Conservation (phyloP, 2,888 invertebrate species). For the Pollenia griseotomentosa region DNA sequence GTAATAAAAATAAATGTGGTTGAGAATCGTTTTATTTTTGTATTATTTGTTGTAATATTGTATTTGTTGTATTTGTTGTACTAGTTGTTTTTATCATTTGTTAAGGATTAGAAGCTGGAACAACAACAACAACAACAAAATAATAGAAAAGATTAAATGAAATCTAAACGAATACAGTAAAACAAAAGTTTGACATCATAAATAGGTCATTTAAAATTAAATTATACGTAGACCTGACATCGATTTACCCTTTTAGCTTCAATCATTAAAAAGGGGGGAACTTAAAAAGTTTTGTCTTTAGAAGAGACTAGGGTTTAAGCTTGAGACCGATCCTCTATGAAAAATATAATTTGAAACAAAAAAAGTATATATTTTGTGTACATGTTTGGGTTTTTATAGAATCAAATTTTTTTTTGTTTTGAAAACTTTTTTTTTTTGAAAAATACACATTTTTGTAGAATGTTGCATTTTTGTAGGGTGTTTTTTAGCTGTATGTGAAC, state of each 20-base stretch:
- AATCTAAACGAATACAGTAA: conserved; percentile 17
- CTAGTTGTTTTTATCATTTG: conserved; percentile 52
- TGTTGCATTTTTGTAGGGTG: too few species aligned
- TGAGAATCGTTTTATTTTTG: conserved; percentile 68
- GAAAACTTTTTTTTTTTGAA: too few species aligned
- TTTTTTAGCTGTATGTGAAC: too few species aligned
- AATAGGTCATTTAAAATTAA: conserved; percentile 34
- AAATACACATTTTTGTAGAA: too few species aligned
- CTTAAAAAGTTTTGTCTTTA: background rate
- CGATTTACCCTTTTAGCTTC: background rate
- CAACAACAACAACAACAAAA: background rate
- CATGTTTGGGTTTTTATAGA: too few species aligned
- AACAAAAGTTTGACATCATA: conserved; percentile 34
- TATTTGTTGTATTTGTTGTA: background rate
- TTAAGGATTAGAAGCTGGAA: conserved; percentile 48
- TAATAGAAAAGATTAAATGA: conserved; percentile 16
- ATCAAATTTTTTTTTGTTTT: too few species aligned
- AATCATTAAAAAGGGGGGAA: background rate
- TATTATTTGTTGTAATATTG: conserved; percentile 7
- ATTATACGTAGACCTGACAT: background rate
- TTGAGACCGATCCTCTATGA: too few species aligned
- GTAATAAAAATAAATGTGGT: conserved; percentile 84
- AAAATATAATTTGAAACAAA: too few species aligned
- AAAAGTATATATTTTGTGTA: too few species aligned
- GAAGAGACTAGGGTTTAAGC: too few species aligned